A percentile compares a stretch with the other conserved stretches of the same genome.
Conservation (phyloP, 2,113 vertebrate genomes). For the Lutjanus erythropterus region DNA sequence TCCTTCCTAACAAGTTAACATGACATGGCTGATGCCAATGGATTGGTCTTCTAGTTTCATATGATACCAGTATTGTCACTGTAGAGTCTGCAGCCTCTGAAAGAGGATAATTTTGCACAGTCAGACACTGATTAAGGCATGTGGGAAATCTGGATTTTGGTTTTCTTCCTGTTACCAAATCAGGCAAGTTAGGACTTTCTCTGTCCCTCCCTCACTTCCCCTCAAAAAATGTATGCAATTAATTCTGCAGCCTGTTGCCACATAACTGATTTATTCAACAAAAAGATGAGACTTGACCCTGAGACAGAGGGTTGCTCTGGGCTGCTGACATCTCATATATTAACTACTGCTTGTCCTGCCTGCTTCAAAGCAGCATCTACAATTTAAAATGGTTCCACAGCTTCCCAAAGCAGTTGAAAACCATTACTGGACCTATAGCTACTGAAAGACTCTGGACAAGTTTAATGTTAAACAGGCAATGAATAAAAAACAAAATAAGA, state of each 20-base stretch:
- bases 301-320: not conserved
- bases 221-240: not conserved
- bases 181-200: not conserved
- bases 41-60: no score
- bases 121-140: not conserved
- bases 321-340: not conserved
- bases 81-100: no score
- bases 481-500: not conserved
- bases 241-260: not conserved
- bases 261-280: not conserved
- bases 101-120: no score
- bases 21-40: no score
- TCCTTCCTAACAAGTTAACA: no score
- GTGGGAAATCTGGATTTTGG: not conserved
- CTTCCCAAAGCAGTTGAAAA: no score
- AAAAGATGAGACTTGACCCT: not conserved
- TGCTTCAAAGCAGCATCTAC: no score
- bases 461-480: not conserved
- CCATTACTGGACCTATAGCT: no score
- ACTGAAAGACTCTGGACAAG: not conserved
- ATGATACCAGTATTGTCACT: no score
- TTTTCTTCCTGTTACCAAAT: constrained; percentile 1
- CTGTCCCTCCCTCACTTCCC: not conserved
- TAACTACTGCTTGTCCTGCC: not conserved
- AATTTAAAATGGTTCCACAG: no score